phyloP scores from a whole-genome alignment of 2,888 invertebrate genomes.

The Amphipoea lucens region DNA sequence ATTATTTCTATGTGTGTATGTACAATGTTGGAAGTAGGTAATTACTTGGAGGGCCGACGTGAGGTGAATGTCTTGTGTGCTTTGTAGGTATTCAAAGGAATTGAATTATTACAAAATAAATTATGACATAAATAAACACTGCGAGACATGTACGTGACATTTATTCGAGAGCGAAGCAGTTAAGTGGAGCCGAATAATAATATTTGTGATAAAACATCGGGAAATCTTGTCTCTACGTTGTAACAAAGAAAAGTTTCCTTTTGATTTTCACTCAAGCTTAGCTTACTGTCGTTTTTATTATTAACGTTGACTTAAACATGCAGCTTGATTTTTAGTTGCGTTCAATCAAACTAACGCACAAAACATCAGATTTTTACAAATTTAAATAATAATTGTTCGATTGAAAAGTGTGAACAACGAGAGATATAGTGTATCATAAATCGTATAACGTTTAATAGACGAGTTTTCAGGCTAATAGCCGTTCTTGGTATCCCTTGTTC shows the following conservation, averaged over 20 bases:
- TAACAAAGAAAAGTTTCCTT: neutral
- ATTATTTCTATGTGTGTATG: slow-evolving; percentile 44
- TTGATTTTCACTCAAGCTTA: neutral
- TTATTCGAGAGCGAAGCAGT: neutral
- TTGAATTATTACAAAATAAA: slow-evolving; percentile 44
- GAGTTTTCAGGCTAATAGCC: slow-evolving; percentile 75
- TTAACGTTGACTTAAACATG: neutral
- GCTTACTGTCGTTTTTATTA: neutral
- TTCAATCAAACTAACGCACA: neutral
- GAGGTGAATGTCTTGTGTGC: slow-evolving; percentile 36
- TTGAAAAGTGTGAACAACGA: slow-evolving; percentile 33
- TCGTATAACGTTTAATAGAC: slow-evolving; percentile 69
- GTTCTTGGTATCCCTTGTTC: slow-evolving; percentile 73
- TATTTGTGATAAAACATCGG: slow-evolving; percentile 1
- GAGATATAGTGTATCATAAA: slow-evolving; percentile 50
- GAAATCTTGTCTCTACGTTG: neutral
- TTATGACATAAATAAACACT: slow-evolving; percentile 13
- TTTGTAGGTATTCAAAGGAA: slow-evolving; percentile 39
- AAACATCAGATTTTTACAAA: slow-evolving; percentile 2
- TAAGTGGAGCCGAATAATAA: neutral
- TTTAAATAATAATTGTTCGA: neutral
- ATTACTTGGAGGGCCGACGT: slow-evolving; percentile 54
- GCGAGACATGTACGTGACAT: slow-evolving; percentile 10
- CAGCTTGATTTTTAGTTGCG: neutral
- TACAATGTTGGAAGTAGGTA: slow-evolving; percentile 59